Percentiles rank a stretch among this genome's conserved stretches.
These are phyloP conservation scores for Diabrotica balteata DNA, from an alignment of 2,888 invertebrate genomes.

Conservation along the genomic window DNA sequence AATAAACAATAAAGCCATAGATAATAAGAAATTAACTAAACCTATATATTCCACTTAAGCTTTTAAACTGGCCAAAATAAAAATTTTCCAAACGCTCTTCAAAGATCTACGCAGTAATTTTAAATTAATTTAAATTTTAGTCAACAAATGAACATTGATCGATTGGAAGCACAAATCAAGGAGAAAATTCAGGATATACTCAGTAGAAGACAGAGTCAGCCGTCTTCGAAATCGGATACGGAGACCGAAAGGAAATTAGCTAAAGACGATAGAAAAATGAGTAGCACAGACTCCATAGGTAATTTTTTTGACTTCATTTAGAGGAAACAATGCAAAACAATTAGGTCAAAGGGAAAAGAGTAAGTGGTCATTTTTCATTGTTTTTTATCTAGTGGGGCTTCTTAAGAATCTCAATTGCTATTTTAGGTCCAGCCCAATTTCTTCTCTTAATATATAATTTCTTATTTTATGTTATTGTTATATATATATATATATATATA, in stretches of 20 bases:
- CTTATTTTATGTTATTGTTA: too few species aligned
- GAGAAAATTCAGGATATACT: constrained; percentile 61
- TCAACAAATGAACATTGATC: constrained; percentile 56
- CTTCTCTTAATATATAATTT: too few species aligned
- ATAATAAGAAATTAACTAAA: constrained; percentile 1
- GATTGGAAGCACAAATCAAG: constrained; percentile 60
- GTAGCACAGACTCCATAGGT: constrained; percentile 55
- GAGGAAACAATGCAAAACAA: too few species aligned
- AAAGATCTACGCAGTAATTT: constrained; percentile 3
- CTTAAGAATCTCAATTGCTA: too few species aligned
- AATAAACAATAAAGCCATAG: constrained; percentile 4
- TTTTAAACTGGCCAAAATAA: constrained; percentile 17
- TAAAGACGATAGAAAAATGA: constrained; percentile 61
- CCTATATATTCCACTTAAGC: constrained; percentile 1
- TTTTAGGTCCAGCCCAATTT: too few species aligned
- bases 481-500: too few species aligned
- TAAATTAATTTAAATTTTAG: constrained; percentile 25
- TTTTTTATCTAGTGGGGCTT: too few species aligned
- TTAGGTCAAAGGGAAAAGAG: too few species aligned
- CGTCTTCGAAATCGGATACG: constrained; percentile 51
- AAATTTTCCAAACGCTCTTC: constrained; percentile 5
- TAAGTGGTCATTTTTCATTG: too few species aligned
- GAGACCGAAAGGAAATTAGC: constrained; percentile 54
- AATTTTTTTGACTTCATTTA: constrained; percentile 22
- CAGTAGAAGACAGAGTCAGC: constrained; percentile 54